Evolutionary conservation across 2,888 invertebrate species (phyloP), one percentile per base, ranked within the genome.

Genomic region (Erebia aethiops): DNA sequence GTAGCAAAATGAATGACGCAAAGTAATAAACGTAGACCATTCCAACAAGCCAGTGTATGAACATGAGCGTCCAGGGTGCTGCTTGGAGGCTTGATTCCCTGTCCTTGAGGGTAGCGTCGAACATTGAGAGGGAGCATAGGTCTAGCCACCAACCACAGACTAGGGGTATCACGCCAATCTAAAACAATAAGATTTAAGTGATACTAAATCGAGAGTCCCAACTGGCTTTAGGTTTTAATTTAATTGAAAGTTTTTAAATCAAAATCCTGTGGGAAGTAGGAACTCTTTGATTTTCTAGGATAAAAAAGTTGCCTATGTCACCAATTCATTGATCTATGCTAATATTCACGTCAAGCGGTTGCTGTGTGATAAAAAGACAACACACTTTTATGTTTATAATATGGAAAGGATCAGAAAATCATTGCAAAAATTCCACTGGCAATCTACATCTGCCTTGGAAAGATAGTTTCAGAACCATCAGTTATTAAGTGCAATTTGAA

Each of bases 11-110:
- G 84, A 98, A 99, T 0, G 99, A 99, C 9, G 99, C 99, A 85
- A 99, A 99, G 91, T 99, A 99, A 89, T 99, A 99, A 14, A 99
- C 99, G 84, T 99, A 99, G 49, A 98, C 97, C 99, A 99, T 99
- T 71, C 99, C 99, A 9, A 99, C 98, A 56, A 99, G 95, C 99
- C 99, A 99, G 87, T 99, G 99, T 69, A 99, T 97, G 85, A 99
- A 99, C 94, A 99, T 97, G 1, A 98, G 98, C 0, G 99, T 99
- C 79, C 98, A 98, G 0, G 99, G 99, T 0, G 99, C 98, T 0
- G 97, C 95, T 76, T 96, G 95, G 79, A 99, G 98, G 75, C 97
- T 98, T 0, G 96, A 95, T 85, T 98, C 97, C 54, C 99, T 95
- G 83, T 98, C 98, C 84, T 96, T 96, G 0, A 98, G 94, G 0